Conservation (phyloP, 2,797 vertebrate genomes). For the Pogoniulus pusillus region DNA sequence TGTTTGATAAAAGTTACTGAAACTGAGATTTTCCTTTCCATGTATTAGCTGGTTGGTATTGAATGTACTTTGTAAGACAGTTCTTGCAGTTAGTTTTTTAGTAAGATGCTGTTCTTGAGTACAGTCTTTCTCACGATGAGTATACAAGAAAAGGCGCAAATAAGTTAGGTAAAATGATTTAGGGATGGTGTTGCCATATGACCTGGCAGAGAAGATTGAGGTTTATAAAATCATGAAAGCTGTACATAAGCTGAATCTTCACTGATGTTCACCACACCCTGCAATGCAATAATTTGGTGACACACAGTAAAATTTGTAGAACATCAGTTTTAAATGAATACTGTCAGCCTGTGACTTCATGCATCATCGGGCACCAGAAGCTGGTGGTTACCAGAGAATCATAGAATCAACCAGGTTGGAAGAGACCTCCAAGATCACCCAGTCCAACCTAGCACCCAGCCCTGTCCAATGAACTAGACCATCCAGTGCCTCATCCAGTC, state of each 20-base stretch:
- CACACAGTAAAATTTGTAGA: not conserved
- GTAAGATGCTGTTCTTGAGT: not conserved
- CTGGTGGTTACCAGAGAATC: not conserved
- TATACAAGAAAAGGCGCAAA: not conserved
- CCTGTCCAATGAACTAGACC: no score
- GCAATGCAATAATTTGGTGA: not conserved
- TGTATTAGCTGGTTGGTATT: not conserved
- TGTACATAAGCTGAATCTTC: not conserved
- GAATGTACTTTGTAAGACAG: not conserved
- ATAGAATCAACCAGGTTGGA: no score
- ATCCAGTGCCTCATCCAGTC: no score
- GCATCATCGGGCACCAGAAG: not conserved
- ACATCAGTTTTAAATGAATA: not conserved
- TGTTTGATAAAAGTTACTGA: not conserved
- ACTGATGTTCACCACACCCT: not conserved
- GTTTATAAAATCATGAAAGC: not conserved
- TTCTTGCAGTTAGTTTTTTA: not conserved
- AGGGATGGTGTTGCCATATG: not conserved
- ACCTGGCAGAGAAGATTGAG: not conserved
- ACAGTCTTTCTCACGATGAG: not conserved
- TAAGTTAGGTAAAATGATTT: not conserved
- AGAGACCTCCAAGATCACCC: no score
- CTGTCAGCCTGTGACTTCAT: not conserved
- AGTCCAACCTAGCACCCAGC: no score
- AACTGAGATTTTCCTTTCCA: not conserved